Percentiles rank a stretch among this genome's conserved stretches.
Conservation (phyloP, 1,140 invertebrate species). For the Drosophila albomicans region DNA sequence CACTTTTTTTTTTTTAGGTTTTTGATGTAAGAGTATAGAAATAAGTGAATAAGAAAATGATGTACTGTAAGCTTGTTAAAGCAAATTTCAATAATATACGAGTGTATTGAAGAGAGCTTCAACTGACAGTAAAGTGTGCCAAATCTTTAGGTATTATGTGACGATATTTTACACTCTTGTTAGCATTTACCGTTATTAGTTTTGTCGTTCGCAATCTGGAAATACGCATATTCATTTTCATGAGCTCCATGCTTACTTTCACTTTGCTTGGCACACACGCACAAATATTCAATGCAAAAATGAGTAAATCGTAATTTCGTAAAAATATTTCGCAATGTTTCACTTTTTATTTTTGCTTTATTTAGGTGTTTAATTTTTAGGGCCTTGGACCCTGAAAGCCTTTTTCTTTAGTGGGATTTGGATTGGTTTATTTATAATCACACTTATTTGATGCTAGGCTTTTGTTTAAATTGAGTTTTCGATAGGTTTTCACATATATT, state of each 20-base stretch:
- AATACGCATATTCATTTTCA: conserved; percentile 55
- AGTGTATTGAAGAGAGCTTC: background rate
- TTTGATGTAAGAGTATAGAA: no score
- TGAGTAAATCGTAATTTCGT: conserved; percentile 19
- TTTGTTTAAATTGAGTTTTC: conserved; percentile 2
- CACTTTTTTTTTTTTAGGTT: no score
- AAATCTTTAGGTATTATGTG: conserved; percentile 18
- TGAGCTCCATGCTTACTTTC: conserved; percentile 71
- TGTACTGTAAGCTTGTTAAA: background rate
- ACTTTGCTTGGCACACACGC: conserved; percentile 44
- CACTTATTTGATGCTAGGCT: background rate
- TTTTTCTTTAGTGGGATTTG: background rate
- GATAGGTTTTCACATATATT: conserved; percentile 9
- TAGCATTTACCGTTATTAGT: conserved; percentile 66
- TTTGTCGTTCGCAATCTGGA: conserved; percentile 55
- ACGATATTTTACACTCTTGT: conserved; percentile 35
- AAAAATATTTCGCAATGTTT: conserved; percentile 45
- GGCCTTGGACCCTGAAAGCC: conserved; percentile 22
- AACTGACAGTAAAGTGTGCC: background rate
- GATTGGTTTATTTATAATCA: conserved; percentile 19
- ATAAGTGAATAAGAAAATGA: background rate
- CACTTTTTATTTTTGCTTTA: conserved; percentile 5
- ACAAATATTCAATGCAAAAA: conserved; percentile 20
- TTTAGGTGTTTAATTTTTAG: background rate
- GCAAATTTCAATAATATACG: background rate